Evolutionary conservation across 1,140 invertebrate genomes (phyloP).

Genomic region (Vollenhovia emeryi): DNA sequence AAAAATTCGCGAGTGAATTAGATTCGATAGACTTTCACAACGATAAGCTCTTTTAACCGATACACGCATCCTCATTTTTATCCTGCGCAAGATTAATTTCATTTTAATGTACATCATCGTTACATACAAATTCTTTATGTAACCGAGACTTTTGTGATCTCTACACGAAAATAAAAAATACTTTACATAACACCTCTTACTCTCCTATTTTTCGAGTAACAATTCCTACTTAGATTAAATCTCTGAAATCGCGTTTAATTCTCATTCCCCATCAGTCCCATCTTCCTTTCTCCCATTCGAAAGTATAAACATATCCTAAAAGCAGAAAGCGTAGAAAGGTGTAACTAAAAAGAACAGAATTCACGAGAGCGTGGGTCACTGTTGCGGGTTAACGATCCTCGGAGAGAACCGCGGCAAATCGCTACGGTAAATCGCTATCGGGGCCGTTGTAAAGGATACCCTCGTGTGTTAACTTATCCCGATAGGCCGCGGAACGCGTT

Average conservation of each 20-base stretch:
- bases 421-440: conserved; percentile 53
- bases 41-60: neutral
- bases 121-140: neutral
- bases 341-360: conserved; percentile 24
- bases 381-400: conserved; percentile 40
- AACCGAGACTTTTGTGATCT: neutral
- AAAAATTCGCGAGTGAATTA: neutral
- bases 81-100: neutral
- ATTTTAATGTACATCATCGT: neutral
- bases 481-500: conserved; percentile 60
- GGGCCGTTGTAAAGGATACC: conserved; percentile 42
- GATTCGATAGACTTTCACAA: neutral
- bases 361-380: conserved; percentile 33
- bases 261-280: neutral
- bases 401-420: conserved; percentile 52
- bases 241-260: neutral
- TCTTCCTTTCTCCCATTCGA: neutral
- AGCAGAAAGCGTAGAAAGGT: conserved; percentile 9
- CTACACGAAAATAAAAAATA: neutral
- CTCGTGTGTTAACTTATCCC: conserved; percentile 53
- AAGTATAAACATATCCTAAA: conserved; percentile 14
- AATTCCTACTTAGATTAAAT: neutral
- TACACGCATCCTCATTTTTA: neutral
- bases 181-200: neutral
- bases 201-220: neutral